A percentile compares a stretch with the other conserved stretches of the same genome.
Evolutionary conservation across 2,888 invertebrate species (phyloP).

Genomic region (Fissipunctia ypsillon): DNA sequence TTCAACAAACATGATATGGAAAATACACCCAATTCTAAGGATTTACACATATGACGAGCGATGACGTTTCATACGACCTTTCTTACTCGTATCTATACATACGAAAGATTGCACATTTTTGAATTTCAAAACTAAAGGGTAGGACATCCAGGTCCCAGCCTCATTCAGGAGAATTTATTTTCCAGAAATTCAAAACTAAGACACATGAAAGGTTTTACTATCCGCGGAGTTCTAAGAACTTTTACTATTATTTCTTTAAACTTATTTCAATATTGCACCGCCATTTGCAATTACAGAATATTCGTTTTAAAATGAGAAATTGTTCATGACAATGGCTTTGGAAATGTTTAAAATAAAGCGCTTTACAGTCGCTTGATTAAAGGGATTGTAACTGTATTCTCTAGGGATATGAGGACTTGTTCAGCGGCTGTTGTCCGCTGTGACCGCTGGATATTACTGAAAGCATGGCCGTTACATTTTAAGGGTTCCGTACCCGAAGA

Average conservation of each 20-base stretch:
- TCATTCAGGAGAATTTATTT: not conserved
- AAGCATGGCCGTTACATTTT: constrained; percentile 6
- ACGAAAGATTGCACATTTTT: not conserved
- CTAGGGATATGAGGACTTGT: constrained; percentile 25
- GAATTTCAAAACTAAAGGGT: not conserved
- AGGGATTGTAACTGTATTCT: constrained; percentile 38
- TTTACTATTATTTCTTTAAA: not conserved
- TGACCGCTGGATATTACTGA: constrained; percentile 35
- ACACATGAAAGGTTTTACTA: not conserved
- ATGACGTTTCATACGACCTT: not conserved
- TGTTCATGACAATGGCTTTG: constrained; percentile 21
- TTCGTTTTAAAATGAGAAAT: constrained; percentile 23
- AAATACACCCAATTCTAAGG: not conserved
- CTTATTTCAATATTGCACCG: constrained; percentile 13
- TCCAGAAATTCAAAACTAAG: not conserved
- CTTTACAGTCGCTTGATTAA: constrained; percentile 45
- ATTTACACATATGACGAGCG: not conserved
- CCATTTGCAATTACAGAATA: constrained; percentile 23
- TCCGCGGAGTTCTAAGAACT: not conserved
- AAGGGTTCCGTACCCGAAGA: too few relatives aligned
- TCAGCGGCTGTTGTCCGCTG: constrained; percentile 16
- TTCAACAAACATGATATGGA: not conserved
- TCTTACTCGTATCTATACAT: too few relatives aligned
- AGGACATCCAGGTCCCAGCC: not conserved
- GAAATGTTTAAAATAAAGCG: constrained; percentile 51